phyloP scores from a whole-genome alignment of 2,113 vertebrate species.

The Puffinus mauretanicus region DNA sequence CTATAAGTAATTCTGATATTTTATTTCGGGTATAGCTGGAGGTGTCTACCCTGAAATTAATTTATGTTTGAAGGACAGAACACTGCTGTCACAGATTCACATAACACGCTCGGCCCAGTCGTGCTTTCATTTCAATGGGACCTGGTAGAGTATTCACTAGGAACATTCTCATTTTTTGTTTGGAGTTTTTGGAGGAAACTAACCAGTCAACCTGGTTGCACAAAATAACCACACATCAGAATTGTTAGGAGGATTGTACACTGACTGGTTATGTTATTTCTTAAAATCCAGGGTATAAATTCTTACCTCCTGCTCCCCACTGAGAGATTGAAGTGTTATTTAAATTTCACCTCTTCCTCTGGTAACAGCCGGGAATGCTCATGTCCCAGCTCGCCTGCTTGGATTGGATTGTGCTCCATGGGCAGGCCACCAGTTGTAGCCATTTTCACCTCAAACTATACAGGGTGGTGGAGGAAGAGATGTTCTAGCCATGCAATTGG shows the following conservation, averaged over 20 bases:
- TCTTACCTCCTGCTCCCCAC: background rate
- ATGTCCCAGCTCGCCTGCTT: accelerated
- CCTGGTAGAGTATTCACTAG: background rate
- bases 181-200: background rate
- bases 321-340: background rate
- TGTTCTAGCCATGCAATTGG: background rate
- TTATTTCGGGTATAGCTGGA: background rate
- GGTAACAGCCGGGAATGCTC: background rate
- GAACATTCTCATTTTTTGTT: background rate
- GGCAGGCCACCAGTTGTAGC: background rate
- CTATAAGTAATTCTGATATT: background rate
- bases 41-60: background rate
- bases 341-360: background rate
- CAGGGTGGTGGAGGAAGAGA: background rate
- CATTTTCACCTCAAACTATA: background rate
- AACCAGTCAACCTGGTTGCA: background rate
- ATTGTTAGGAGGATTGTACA: background rate
- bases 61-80: background rate
- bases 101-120: no score
- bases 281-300: background rate
- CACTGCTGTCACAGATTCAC: background rate
- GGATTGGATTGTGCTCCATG: background rate
- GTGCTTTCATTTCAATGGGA: background rate
- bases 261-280: background rate
- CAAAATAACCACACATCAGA: background rate